These are phyloP conservation scores for Pammene fasciana DNA, from an alignment of 2,888 invertebrate species.

Conservation along the genomic window DNA sequence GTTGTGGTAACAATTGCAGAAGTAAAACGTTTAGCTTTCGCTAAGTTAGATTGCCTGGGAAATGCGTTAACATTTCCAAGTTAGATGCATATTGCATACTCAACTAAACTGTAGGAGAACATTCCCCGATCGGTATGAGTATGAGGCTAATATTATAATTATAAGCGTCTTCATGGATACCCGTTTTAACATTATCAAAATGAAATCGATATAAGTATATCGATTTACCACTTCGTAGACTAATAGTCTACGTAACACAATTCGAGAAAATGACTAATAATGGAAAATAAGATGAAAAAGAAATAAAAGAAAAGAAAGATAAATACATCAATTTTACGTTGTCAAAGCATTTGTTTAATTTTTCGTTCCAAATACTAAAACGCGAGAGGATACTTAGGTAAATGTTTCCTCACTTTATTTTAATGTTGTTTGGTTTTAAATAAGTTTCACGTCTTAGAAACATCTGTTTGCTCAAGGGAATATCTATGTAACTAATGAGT, in stretches of 20 bases:
- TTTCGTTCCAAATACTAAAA: no score
- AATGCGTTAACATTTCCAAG: constrained; percentile 16
- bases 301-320: no score
- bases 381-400: no score
- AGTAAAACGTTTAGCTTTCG: constrained; percentile 5
- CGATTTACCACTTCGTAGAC: no score
- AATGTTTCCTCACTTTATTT: no score
- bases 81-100: constrained; percentile 14
- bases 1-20: constrained; percentile 7
- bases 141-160: background rate
- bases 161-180: background rate
- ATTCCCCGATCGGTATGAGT: background rate
- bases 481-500: constrained; percentile 18
- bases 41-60: constrained; percentile 28
- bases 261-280: no score
- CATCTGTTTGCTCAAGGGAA: constrained; percentile 17
- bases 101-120: background rate
- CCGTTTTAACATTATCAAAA: no score
- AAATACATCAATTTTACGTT: no score
- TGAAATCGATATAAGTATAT: no score
- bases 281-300: no score
- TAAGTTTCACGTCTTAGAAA: background rate
- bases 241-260: no score
- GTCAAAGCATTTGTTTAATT: no score
- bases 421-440: background rate